A percentile compares a stretch with the other conserved stretches of the same genome.
Conservation (phyloP, 2,888 invertebrate species). For the Drosophila vallismaia region DNA sequence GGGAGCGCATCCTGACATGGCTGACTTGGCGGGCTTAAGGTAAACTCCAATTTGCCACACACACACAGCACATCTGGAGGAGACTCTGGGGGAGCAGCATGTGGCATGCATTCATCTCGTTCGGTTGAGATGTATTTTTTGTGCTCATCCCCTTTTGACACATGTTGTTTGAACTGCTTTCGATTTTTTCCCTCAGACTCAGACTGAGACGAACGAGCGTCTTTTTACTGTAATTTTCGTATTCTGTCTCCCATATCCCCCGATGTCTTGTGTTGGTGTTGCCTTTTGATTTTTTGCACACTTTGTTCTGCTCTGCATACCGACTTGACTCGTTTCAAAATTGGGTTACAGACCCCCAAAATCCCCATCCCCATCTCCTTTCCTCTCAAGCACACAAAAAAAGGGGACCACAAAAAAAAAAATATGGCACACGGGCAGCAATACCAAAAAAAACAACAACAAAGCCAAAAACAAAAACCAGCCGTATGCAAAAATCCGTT, state of each 20-base stretch:
- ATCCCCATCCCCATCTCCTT: constrained; percentile 32
- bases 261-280: constrained; percentile 39
- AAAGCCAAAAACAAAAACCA: constrained; percentile 41
- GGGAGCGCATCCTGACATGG: constrained; percentile 33
- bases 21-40: constrained; percentile 32
- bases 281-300: constrained; percentile 42
- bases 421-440: constrained; percentile 38
- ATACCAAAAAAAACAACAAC: constrained; percentile 14
- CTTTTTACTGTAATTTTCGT: constrained; percentile 71
- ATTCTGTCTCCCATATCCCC: constrained; percentile 55
- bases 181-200: constrained; percentile 54
- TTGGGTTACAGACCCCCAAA: constrained; percentile 69
- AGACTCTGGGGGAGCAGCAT: constrained; percentile 11
- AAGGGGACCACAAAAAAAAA: constrained; percentile 30
- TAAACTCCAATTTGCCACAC: constrained; percentile 40
- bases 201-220: constrained; percentile 31
- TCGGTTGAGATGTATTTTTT: constrained; percentile 31
- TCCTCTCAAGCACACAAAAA: constrained; percentile 36
- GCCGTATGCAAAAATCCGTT: constrained; percentile 74
- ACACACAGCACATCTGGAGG: background rate
- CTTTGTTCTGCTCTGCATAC: constrained; percentile 31
- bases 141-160: constrained; percentile 48
- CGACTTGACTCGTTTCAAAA: constrained; percentile 69
- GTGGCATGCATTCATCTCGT: constrained; percentile 39
- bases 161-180: constrained; percentile 73